Percentiles rank a stretch among this genome's conserved stretches.
Evolutionary conservation across 37 sponge, comb jelly and placozoan species (phyloP).

Genomic region (Eunapius fragilis): DNA sequence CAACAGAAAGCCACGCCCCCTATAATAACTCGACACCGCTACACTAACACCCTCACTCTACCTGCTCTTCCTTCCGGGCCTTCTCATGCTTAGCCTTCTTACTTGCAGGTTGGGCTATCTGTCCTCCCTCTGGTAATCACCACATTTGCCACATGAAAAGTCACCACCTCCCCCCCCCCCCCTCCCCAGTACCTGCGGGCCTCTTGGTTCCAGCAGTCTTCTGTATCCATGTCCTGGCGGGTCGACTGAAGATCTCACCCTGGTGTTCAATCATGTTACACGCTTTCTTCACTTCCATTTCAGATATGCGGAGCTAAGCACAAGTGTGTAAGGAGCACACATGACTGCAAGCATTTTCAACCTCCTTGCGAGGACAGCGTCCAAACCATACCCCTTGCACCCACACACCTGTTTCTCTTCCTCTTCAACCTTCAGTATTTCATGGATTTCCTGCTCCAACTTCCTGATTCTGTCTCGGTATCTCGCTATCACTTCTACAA

Average conservation of each 20-base stretch:
- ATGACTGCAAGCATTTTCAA: not conserved
- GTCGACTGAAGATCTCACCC: constrained; percentile 93
- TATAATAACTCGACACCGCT: not conserved
- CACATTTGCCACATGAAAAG: not conserved
- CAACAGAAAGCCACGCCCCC: not conserved
- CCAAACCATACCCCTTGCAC: not conserved
- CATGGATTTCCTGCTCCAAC: constrained; percentile 73
- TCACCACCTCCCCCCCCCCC: not conserved
- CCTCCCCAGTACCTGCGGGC: not conserved
- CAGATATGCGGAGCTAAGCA: constrained; percentile 70
- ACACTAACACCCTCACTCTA: not conserved
- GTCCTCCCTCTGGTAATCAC: not conserved
- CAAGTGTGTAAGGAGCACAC: not conserved
- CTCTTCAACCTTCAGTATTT: constrained; percentile 90
- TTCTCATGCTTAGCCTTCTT: not conserved
- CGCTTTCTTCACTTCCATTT: constrained; percentile 98
- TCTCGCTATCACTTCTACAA: constrained; percentile 77
- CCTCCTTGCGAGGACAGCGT: not conserved
- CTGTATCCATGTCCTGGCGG: constrained; percentile 85
- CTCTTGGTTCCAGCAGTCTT: constrained; percentile 13
- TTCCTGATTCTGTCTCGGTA: constrained; percentile 63
- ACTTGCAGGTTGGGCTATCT: not conserved
- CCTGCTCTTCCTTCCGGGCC: not conserved
- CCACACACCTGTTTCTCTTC: constrained; percentile 87
- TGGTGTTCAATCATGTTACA: constrained; percentile 91